Evolutionary conservation across 2,797 vertebrate genomes (phyloP), one percentile per base, ranked within the genome.

Genomic region (Cynopterus sphinx): DNA sequence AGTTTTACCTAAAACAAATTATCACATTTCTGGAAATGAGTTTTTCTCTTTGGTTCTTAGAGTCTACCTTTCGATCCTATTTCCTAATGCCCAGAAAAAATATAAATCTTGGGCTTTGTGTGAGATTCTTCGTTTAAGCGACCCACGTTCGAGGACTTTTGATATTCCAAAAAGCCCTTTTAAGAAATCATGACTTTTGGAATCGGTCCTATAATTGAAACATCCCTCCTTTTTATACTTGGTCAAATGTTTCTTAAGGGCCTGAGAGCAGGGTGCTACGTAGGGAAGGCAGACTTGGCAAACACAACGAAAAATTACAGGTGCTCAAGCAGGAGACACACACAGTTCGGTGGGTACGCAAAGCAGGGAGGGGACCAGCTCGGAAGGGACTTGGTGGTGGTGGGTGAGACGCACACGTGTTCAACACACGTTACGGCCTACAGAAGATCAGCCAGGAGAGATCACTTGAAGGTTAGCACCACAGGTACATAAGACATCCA

Each of bases 31-130:
- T 79, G 33, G 31, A 43, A 96, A 87, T 11, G 68, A 61, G 9
- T 12, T 90, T 87, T 93, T 85, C 59, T 93, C 59, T 79, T 19
- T 87, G 49, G 65, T 65, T 87, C 83, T 85, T 91, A 91, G 94
- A 94, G 83, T 43, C 63, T 78, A 94, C 68, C 57, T 82, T 89
- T 88, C 41, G 74, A 33, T 19, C 81, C 1, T 70, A 77, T 83
- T 74, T 90, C 31, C 79, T 92, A 89, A 78, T 63, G 63, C 39
- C 46, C 28, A 83, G 75, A 33, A 90, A 83, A 79, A 87, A 73
- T 15, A 79, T 9, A 84, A 90, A 94, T n/a, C 39, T 65, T 77
- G 53, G 71, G 31, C 7, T 94, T 82, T 61, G 17, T 7, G 41
- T 59, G n/a, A 71, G 26, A 92, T 10, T 61, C 74, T 78, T 73